Evolutionary conservation across 2,888 invertebrate genomes (phyloP).

Genomic region (Cancer borealis): DNA sequence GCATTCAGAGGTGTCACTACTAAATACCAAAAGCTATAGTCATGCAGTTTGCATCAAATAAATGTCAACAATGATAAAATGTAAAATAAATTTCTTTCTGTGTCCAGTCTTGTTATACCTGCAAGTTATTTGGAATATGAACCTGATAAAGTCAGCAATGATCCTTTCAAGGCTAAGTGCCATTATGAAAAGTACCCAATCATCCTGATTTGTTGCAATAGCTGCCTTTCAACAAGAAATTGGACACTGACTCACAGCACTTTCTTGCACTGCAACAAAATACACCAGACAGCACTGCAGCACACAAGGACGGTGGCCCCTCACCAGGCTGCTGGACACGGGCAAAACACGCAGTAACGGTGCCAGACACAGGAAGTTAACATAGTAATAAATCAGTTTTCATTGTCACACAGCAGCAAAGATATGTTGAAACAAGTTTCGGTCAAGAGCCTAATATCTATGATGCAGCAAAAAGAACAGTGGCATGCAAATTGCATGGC

Average conservation of each 20-base stretch:
- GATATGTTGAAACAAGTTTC: constrained; percentile 39
- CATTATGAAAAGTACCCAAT: constrained; percentile 43
- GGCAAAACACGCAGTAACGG: constrained; percentile 9
- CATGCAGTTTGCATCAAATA: constrained; percentile 66
- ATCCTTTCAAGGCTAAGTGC: background rate
- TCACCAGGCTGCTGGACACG: constrained; percentile 53
- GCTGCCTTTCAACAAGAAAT: background rate
- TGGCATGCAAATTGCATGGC: constrained; percentile 54
- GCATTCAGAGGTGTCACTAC: constrained; percentile 58
- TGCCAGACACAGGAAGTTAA: constrained; percentile 2
- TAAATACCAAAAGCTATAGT: constrained; percentile 52
- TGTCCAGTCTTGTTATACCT: constrained; percentile 32
- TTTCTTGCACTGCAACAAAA: constrained; percentile 41
- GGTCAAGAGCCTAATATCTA: constrained; percentile 19
- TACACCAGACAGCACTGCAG: constrained; percentile 49
- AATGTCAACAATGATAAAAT: constrained; percentile 50
- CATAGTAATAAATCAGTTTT: background rate
- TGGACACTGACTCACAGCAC: constrained; percentile 32
- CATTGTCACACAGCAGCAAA: constrained; percentile 4
- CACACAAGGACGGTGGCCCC: constrained; percentile 62
- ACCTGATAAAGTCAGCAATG: background rate
- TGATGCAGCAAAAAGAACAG: constrained; percentile 37
- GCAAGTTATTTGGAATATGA: background rate
- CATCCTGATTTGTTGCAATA: constrained; percentile 31
- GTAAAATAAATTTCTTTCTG: constrained; percentile 14